phyloP scores from a whole-genome alignment of 1,140 invertebrate species.

The Arion vulgaris region DNA sequence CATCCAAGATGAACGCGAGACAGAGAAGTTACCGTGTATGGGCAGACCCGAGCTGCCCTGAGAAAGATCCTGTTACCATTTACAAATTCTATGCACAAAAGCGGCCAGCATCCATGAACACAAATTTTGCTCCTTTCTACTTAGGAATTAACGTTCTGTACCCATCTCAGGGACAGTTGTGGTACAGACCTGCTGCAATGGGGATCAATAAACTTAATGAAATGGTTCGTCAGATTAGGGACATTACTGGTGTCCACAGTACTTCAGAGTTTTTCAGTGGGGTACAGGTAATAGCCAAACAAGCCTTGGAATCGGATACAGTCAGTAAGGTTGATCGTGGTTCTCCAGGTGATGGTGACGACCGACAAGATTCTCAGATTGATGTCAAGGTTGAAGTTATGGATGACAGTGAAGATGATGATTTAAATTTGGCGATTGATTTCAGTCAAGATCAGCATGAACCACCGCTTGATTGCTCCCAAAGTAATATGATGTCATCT shows the following conservation, averaged over 20 bases:
- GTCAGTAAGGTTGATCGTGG: slow-evolving; percentile 34
- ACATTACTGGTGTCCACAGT: slow-evolving; percentile 55
- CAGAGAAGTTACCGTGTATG: slow-evolving; percentile 48
- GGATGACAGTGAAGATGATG: slow-evolving; percentile 39
- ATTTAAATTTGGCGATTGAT: slow-evolving; percentile 26
- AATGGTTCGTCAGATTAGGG: slow-evolving; percentile 65
- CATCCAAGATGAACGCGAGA: slow-evolving; percentile 45
- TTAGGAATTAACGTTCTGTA: slow-evolving; percentile 56
- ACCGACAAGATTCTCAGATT: slow-evolving; percentile 33
- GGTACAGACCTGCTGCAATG: slow-evolving; percentile 65
- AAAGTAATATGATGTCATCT: neutral
- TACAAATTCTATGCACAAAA: slow-evolving; percentile 65
- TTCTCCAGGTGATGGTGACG: slow-evolving; percentile 8
- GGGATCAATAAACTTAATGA: slow-evolving; percentile 67
- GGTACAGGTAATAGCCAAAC: neutral
- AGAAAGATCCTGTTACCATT: slow-evolving; percentile 62
- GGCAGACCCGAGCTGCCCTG: slow-evolving; percentile 52
- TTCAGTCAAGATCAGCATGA: slow-evolving; percentile 29
- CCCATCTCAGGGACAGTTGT: slow-evolving; percentile 55
- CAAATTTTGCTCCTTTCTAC: slow-evolving; percentile 62
- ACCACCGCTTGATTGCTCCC: slow-evolving; percentile 13
- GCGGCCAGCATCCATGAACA: slow-evolving; percentile 56
- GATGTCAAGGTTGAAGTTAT: slow-evolving; percentile 28
- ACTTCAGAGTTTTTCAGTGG: slow-evolving; percentile 28
- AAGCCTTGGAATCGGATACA: slow-evolving; percentile 17